These are phyloP conservation scores for Emydoidea blandingii DNA, from an alignment of 2,797 vertebrate genomes.

Conservation along the genomic window DNA sequence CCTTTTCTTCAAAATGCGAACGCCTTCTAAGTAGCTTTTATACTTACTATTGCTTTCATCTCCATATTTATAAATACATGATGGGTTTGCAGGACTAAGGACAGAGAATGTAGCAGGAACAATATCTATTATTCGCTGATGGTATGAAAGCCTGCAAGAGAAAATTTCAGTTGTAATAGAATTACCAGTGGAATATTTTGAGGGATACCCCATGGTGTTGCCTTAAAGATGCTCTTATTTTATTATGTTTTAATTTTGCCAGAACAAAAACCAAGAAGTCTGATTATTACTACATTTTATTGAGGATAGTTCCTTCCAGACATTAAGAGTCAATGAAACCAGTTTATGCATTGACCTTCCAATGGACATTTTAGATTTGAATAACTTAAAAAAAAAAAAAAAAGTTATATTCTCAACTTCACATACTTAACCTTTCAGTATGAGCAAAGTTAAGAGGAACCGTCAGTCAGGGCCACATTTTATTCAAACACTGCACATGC, in stretches of 20 bases:
- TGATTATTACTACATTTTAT: background rate
- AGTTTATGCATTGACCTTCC: background rate
- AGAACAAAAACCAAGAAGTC: background rate
- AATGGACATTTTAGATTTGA: background rate
- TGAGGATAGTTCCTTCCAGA: background rate
- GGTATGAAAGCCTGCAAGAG: slow-evolving; percentile 92
- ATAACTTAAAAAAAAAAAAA: background rate
- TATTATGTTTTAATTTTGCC: background rate
- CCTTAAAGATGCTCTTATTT: background rate
- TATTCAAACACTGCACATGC: background rate
- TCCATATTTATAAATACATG: slow-evolving; percentile 91
- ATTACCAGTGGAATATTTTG: background rate
- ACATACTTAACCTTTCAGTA: background rate
- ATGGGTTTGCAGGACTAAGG: slow-evolving; percentile 92
- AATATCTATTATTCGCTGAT: slow-evolving; percentile 96
- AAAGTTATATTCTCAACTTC: background rate
- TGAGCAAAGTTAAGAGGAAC: background rate
- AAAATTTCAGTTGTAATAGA: slow-evolving; percentile 27
- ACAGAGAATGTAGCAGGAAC: slow-evolving; percentile 93
- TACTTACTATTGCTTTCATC: slow-evolving; percentile 93
- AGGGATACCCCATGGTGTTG: background rate
- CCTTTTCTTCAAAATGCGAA: background rate
- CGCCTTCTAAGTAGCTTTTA: background rate
- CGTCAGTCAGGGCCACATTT: background rate
- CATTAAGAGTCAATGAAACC: background rate